Percentiles rank a stretch among this genome's conserved stretches.
phyloP scores from a whole-genome alignment of 2,888 invertebrate genomes.

The Caenorhabditis sp. region DNA sequence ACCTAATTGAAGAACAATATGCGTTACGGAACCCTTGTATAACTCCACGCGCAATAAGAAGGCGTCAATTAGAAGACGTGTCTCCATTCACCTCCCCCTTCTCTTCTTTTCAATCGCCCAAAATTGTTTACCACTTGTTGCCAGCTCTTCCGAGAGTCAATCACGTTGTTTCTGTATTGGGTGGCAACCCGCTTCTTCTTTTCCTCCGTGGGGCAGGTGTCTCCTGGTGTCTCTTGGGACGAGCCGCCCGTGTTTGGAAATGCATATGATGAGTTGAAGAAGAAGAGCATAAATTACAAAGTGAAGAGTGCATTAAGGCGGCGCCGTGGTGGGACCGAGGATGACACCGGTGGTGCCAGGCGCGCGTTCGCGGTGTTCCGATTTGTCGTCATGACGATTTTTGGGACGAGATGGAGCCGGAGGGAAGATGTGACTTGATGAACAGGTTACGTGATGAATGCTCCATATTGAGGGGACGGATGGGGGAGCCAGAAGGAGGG shows the following conservation, averaged over 20 bases:
- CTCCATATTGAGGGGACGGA: not conserved
- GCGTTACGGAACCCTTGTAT: constrained; percentile 56
- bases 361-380: constrained; percentile 29
- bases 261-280: constrained; percentile 30
- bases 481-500: not conserved
- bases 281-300: constrained; percentile 60
- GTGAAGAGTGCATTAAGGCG: constrained; percentile 52
- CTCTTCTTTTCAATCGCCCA: constrained; percentile 38
- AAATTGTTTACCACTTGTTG: constrained; percentile 63
- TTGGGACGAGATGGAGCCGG: constrained; percentile 8
- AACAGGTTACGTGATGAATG: constrained; percentile 41
- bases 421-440: constrained; percentile 26
- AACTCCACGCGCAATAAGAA: constrained; percentile 51
- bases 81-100: constrained; percentile 10
- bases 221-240: constrained; percentile 57
- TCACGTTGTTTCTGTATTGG: constrained; percentile 42
- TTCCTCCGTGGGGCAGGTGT: constrained; percentile 43
- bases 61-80: constrained; percentile 53
- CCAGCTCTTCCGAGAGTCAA: constrained; percentile 44
- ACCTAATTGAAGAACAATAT: constrained; percentile 54
- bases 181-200: constrained; percentile 36
- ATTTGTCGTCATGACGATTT: constrained; percentile 43
- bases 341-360: constrained; percentile 58
- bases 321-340: constrained; percentile 27
- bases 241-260: constrained; percentile 35